phyloP scores from a whole-genome alignment of 2,888 invertebrate species.

The Dolomedes plantarius region DNA sequence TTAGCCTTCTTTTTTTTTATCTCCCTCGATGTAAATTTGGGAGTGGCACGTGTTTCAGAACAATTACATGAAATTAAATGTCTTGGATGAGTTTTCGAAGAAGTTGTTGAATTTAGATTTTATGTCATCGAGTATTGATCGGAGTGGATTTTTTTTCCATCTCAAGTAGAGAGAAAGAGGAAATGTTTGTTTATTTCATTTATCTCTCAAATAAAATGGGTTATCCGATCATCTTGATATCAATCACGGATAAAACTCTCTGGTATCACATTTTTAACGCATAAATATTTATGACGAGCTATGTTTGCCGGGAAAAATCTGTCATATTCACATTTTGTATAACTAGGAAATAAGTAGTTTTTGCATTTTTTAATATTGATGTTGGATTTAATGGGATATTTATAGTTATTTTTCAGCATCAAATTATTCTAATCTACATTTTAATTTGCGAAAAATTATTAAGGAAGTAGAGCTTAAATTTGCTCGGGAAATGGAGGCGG shows the following conservation, averaged over 20 bases:
- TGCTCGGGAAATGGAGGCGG: no score
- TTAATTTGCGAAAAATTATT: no score
- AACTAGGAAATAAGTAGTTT: no score
- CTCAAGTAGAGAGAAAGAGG: neutral
- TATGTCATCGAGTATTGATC: constrained; percentile 9
- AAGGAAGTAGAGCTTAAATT: no score
- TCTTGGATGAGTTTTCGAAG: neutral
- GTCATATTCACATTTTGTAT: no score
- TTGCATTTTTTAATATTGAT: no score
- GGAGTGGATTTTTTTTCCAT: neutral
- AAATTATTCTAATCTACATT: no score
- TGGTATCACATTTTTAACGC: neutral
- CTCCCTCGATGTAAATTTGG: constrained; percentile 2
- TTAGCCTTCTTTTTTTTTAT: neutral
- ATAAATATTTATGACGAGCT: neutral
- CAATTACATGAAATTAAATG: constrained; percentile 16
- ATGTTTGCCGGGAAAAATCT: no score
- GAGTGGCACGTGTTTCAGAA: constrained; percentile 13
- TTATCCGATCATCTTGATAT: neutral
- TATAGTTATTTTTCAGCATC: no score
- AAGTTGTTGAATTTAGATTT: constrained; percentile 6
- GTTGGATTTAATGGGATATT: no score
- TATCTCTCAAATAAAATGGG: neutral
- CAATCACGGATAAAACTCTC: no score
- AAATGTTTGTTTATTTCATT: neutral